Evolutionary conservation across 2,113 vertebrate genomes (phyloP).

Genomic region (Pipra filicauda): DNA sequence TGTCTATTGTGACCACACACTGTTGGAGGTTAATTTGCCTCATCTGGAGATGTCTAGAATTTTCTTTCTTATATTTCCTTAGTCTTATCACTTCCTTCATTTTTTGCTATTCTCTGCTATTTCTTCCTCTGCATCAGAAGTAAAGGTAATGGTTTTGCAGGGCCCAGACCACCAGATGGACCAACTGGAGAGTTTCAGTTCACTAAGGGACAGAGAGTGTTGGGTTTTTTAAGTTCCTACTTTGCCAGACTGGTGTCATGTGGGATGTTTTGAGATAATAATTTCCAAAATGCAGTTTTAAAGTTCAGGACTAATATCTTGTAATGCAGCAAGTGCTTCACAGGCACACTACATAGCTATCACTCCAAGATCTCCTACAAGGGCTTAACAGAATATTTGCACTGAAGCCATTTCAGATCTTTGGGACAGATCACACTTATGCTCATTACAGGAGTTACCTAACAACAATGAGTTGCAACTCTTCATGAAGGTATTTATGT

Average conservation of each 20-base stretch:
- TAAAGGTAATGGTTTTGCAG: not conserved
- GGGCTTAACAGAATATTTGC: slow-evolving; percentile 22
- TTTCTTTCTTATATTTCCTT: not conserved
- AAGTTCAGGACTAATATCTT: slow-evolving; percentile 2
- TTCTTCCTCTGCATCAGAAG: not conserved
- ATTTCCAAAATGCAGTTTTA: slow-evolving; percentile 15
- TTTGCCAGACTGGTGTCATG: not conserved
- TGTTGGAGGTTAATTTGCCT: not conserved
- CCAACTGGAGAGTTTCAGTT: not conserved
- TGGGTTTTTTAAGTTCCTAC: not conserved
- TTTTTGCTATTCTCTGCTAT: not conserved
- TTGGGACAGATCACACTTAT: not conserved
- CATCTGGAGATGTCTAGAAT: not conserved
- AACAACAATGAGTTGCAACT: slow-evolving; percentile 43
- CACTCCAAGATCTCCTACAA: not conserved
- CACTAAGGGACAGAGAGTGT: not conserved
- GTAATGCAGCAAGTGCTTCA: not conserved
- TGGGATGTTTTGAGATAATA: not conserved
- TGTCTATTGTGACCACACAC: not conserved
- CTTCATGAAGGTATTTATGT: slow-evolving; percentile 65
- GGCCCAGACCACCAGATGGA: not conserved
- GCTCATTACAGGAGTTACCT: slow-evolving; percentile 43
- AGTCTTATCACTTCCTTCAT: not conserved
- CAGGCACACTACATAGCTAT: not conserved
- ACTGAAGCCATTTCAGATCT: slow-evolving; percentile 38